Conservation (phyloP, 2,888 invertebrate genomes). For the Antheraea yamamai region DNA sequence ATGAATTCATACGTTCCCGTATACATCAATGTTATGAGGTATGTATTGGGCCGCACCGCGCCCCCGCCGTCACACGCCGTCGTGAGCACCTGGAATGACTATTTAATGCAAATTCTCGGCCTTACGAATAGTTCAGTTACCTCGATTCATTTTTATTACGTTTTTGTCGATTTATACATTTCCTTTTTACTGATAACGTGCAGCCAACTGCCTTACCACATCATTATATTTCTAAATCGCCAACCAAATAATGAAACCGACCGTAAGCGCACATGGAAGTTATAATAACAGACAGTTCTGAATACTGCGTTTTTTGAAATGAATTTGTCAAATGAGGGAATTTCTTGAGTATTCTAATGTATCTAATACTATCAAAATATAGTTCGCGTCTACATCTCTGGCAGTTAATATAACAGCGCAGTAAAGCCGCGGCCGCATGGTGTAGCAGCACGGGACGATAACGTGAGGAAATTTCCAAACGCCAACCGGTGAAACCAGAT, state of each 20-base stretch:
- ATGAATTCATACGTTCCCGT: too few species aligned
- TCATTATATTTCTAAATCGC: not conserved
- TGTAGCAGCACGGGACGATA: not conserved
- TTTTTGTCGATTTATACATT: not conserved
- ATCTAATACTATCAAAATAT: not conserved
- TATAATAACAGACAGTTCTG: not conserved
- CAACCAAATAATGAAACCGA: not conserved
- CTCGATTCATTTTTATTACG: constrained; percentile 1
- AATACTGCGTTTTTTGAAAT: not conserved
- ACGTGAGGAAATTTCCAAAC: not conserved
- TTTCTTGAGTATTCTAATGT: not conserved
- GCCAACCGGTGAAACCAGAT: constrained; percentile 5
- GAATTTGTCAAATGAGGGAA: not conserved
- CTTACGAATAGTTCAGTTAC: constrained; percentile 7
- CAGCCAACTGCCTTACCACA: not conserved
- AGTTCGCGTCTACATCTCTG: not conserved
- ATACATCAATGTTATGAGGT: too few species aligned
- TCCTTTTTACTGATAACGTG: not conserved
- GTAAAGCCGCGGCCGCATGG: not conserved
- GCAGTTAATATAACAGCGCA: not conserved
- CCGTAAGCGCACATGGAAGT: not conserved
- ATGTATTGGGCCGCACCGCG: not conserved
- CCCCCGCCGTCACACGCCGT: not conserved
- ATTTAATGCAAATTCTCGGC: not conserved
- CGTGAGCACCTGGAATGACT: not conserved